These are phyloP conservation scores for Poecilia gillii DNA, from an alignment of 2,797 vertebrate species.

Conservation along the genomic window DNA sequence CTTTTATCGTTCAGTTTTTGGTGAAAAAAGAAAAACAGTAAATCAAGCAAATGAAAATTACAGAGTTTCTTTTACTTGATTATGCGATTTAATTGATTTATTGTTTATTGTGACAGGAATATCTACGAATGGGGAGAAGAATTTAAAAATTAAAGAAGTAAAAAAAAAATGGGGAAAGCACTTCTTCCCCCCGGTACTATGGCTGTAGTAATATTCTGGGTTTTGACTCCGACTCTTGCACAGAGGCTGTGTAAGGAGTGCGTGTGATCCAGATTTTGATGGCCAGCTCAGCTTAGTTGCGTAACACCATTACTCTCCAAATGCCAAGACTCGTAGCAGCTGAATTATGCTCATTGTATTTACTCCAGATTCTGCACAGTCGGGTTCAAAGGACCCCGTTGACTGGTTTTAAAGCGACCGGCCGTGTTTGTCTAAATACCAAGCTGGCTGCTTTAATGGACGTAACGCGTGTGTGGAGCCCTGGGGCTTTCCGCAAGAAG, in stretches of 20 bases:
- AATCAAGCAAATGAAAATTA: too few species aligned
- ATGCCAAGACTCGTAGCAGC: constrained; percentile 63
- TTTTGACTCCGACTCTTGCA: background rate
- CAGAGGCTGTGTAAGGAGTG: constrained; percentile 22
- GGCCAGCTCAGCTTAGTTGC: constrained; percentile 56
- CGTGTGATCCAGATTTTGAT: constrained; percentile 50
- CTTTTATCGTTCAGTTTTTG: too few species aligned
- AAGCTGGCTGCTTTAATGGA: constrained; percentile 10
- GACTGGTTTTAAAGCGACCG: constrained; percentile 31
- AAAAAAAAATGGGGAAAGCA: background rate
- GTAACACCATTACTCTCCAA: constrained; percentile 61
- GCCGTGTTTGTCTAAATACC: constrained; percentile 7
- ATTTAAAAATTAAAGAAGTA: background rate
- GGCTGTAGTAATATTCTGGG: background rate
- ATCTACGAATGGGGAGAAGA: too few species aligned
- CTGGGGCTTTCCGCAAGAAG: constrained; percentile 9
- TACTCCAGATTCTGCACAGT: constrained; percentile 27
- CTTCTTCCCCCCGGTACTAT: background rate
- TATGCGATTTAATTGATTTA: too few species aligned
- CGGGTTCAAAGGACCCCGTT: constrained; percentile 25
- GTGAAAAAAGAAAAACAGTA: too few species aligned
- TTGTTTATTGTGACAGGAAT: too few species aligned
- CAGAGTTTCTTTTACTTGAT: too few species aligned
- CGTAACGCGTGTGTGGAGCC: constrained; percentile 22
- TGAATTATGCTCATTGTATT: constrained; percentile 68